phyloP scores from a whole-genome alignment of 2,888 invertebrate genomes.

The Cryptocephalus moraei region DNA sequence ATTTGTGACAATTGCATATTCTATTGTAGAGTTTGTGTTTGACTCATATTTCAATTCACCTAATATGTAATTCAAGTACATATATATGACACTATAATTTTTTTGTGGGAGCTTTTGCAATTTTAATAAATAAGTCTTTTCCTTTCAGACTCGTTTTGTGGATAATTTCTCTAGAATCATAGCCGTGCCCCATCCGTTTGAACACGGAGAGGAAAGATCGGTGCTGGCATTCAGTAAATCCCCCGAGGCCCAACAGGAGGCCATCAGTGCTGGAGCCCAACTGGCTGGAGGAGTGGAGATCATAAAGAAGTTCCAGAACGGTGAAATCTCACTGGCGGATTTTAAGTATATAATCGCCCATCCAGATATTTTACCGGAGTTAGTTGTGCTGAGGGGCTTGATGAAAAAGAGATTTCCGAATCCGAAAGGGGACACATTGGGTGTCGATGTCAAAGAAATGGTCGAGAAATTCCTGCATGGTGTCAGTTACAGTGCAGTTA shows the following conservation, averaged over 20 bases:
- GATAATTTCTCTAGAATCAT: conserved; percentile 60
- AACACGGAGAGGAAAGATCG: conserved; percentile 55
- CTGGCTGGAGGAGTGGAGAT: conserved; percentile 63
- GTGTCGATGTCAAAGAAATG: conserved; percentile 49
- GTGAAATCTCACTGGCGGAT: conserved; percentile 48
- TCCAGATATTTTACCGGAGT: conserved; percentile 67
- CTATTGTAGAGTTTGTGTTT: too few species aligned
- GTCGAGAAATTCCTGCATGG: conserved; percentile 59
- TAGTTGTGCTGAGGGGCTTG: conserved; percentile 65
- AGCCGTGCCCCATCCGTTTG: conserved; percentile 57
- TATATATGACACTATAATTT: too few species aligned
- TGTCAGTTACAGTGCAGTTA: conserved; percentile 54
- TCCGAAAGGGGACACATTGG: conserved; percentile 54
- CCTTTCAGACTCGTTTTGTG: conserved; percentile 52
- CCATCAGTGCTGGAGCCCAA: conserved; percentile 60
- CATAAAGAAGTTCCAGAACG: conserved; percentile 67
- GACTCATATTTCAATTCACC: too few species aligned
- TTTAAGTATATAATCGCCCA: conserved; percentile 69
- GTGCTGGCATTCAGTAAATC: conserved; percentile 68
- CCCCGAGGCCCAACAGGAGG: conserved; percentile 48
- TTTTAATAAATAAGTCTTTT: not conserved
- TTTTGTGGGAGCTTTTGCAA: too few species aligned
- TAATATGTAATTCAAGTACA: not conserved
- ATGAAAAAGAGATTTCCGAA: conserved; percentile 71
- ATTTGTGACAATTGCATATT: too few species aligned